Evolutionary conservation across 30 jellyfish, hydroid and myxozoan genomes (phyloP).

Genomic region (Cassiopea xamachana): DNA sequence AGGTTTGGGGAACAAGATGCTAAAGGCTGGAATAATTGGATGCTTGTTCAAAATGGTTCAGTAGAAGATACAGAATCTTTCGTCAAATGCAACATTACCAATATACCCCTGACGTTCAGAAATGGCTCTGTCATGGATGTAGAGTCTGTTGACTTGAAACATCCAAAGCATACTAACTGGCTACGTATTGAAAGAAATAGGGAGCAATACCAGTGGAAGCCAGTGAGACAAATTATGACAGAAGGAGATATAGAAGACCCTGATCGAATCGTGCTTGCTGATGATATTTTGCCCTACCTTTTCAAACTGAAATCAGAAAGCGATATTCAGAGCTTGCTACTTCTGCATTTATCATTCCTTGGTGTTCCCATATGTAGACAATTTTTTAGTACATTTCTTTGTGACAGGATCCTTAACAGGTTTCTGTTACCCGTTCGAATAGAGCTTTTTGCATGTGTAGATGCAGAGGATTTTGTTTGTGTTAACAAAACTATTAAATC

Average conservation of each 20-base stretch:
- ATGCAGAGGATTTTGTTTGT: slow-evolving; percentile 10
- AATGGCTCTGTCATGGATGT: background rate
- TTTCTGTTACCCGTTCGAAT: slow-evolving; percentile 13
- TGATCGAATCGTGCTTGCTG: slow-evolving; percentile 85
- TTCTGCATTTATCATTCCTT: slow-evolving; percentile 56
- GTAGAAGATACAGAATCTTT: background rate
- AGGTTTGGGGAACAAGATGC: slow-evolving; percentile 83
- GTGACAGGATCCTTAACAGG: background rate
- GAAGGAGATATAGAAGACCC: slow-evolving; percentile 82
- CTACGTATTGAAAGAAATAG: slow-evolving; percentile 57
- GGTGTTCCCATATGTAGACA: slow-evolving; percentile 78
- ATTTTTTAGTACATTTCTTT: background rate
- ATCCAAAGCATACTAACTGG: slow-evolving; percentile 60
- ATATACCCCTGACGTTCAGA: background rate
- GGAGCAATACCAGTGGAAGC: slow-evolving; percentile 31
- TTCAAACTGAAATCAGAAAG: slow-evolving; percentile 60
- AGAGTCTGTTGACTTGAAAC: slow-evolving; percentile 13
- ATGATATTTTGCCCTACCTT: slow-evolving; percentile 71
- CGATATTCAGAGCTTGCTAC: slow-evolving; percentile 43
- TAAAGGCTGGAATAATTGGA: slow-evolving; percentile 73
- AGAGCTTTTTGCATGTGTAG: slow-evolving; percentile 13
- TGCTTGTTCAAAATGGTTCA: slow-evolving; percentile 11
- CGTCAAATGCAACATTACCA: background rate
- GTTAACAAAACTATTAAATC: background rate
- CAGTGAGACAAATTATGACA: slow-evolving; percentile 24